Evolutionary conservation across 2,113 vertebrate genomes (phyloP).

Genomic region (Podarcis raffonei): DNA sequence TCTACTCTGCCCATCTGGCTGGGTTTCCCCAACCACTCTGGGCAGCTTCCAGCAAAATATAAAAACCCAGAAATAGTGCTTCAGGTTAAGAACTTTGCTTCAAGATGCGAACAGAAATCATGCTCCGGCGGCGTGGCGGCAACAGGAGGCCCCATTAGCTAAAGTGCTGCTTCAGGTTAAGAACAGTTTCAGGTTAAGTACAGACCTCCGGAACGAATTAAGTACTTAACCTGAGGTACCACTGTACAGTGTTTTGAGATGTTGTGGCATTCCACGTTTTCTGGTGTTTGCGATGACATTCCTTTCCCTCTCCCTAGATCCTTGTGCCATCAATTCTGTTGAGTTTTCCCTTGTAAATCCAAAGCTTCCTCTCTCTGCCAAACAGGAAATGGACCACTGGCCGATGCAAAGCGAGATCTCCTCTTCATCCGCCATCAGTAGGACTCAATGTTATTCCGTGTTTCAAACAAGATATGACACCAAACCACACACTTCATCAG

Average conservation of each 20-base stretch:
- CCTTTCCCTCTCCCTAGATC: neutral
- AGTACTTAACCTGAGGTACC: too few species aligned
- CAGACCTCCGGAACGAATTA: too few species aligned
- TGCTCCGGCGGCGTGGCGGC: too few species aligned
- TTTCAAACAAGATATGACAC: neutral
- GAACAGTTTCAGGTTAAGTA: too few species aligned
- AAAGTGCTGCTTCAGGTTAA: too few species aligned
- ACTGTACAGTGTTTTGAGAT: neutral
- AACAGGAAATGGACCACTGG: neutral
- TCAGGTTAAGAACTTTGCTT: too few species aligned
- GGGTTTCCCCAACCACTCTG: too few species aligned
- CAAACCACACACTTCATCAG: neutral
- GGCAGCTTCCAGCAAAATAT: too few species aligned
- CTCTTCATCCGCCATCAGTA: neutral
- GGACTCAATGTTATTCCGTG: neutral
- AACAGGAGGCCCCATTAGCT: too few species aligned
- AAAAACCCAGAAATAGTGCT: too few species aligned
- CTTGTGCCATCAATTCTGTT: neutral
- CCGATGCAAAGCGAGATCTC: constrained; percentile 1
- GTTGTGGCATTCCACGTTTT: neutral
- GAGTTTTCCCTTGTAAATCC: neutral
- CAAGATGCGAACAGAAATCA: too few species aligned
- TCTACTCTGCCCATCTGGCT: too few species aligned
- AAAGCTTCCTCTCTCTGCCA: neutral
- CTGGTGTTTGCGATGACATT: neutral